Conservation (phyloP, 2,888 invertebrate genomes). For the Leucophenga maculata region DNA sequence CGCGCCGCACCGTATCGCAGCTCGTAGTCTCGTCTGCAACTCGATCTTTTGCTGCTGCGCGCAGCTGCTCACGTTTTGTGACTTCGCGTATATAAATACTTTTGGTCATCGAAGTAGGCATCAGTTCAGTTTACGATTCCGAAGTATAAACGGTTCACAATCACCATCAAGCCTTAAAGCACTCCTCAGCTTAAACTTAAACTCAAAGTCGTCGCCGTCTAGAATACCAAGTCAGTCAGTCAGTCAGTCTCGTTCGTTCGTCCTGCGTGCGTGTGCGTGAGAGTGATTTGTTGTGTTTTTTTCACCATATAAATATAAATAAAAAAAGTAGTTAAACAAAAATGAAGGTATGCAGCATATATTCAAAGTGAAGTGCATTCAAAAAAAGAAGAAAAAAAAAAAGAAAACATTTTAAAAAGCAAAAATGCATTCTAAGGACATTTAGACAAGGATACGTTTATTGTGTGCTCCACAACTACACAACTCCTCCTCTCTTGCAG, state of each 20-base stretch:
- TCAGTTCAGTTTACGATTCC: constrained; percentile 71
- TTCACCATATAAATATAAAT: neutral
- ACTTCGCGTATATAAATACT: constrained; percentile 71
- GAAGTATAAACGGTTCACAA: constrained; percentile 68
- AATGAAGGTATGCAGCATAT: constrained; percentile 53
- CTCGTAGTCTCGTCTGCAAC: constrained; percentile 47
- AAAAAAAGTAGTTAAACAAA: constrained; percentile 31
- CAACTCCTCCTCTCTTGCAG: constrained; percentile 54
- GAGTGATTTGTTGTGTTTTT: neutral
- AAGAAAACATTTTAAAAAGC: neutral
- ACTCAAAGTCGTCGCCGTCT: neutral
- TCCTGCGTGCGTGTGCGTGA: constrained; percentile 46
- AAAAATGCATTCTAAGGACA: constrained; percentile 18
- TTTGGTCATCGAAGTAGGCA: constrained; percentile 72
- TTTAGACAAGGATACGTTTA: constrained; percentile 24
- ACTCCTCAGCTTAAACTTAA: neutral
- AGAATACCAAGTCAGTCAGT: neutral
- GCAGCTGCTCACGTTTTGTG: constrained; percentile 34
- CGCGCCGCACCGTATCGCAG: constrained; percentile 18
- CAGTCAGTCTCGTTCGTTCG: constrained; percentile 39
- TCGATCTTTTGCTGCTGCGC: constrained; percentile 32
- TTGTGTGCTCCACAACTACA: constrained; percentile 39
- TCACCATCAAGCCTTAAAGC: neutral
- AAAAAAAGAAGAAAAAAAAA: neutral
- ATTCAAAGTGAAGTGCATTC: no score